A percentile compares a stretch with the other conserved stretches of the same genome.
Conservation (phyloP, 2,113 vertebrate genomes). For the Oryzias woworae region DNA sequence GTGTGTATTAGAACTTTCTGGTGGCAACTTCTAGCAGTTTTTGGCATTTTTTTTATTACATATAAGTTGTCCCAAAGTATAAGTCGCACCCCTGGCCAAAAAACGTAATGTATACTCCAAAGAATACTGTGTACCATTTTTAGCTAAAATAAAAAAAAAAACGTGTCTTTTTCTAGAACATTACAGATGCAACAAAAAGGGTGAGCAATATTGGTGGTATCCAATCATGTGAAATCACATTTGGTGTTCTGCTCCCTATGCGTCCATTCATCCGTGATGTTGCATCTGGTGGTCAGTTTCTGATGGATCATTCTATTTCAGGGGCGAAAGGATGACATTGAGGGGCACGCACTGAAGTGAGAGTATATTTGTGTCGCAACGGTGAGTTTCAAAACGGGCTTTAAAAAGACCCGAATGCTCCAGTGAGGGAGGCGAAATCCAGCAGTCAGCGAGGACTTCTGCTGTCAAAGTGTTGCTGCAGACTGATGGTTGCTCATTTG, state of each 20-base stretch:
- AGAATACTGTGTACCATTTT: too few relatives aligned
- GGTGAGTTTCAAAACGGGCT: constrained; percentile 26
- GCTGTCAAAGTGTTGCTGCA: constrained; percentile 61
- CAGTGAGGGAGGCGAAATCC: constrained; percentile 42
- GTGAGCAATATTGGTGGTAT: too few relatives aligned
- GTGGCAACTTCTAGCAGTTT: too few relatives aligned
- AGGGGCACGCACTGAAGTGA: constrained; percentile 20
- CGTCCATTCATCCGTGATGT: neutral
- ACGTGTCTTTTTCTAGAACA: too few relatives aligned
- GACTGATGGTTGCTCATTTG: constrained; percentile 53
- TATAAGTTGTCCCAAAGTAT: too few relatives aligned
- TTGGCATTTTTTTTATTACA: too few relatives aligned
- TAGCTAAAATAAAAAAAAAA: too few relatives aligned
- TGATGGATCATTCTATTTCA: constrained; percentile 44
- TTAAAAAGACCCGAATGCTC: constrained; percentile 48
- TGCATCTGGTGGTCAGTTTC: constrained; percentile 45
- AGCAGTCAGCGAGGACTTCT: constrained; percentile 32
- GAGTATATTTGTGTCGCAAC: constrained; percentile 12
- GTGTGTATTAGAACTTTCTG: too few relatives aligned
- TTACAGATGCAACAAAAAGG: too few relatives aligned
- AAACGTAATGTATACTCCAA: too few relatives aligned
- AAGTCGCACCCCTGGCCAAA: too few relatives aligned
- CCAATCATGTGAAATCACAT: too few relatives aligned
- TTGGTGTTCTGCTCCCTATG: neutral
- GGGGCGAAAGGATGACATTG: constrained; percentile 45